phyloP scores from a whole-genome alignment of 1,140 invertebrate species.

The Harpegnathos saltator region DNA sequence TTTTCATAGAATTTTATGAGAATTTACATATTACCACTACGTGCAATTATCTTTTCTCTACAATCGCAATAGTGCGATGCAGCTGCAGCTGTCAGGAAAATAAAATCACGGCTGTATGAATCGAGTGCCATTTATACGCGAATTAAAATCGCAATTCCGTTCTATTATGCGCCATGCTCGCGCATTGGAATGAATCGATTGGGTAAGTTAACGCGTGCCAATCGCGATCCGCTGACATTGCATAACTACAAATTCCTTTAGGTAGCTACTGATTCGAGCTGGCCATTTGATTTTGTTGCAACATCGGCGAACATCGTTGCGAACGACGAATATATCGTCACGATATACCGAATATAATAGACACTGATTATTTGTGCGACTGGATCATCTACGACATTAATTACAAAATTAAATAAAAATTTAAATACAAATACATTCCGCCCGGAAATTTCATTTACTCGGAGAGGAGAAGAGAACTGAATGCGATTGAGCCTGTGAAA shows the following conservation, averaged over 20 bases:
- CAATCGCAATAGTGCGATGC: background rate
- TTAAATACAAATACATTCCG: background rate
- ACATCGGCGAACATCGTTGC: conserved; percentile 13
- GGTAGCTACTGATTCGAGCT: background rate
- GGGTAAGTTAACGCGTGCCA: conserved; percentile 1
- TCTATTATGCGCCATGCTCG: background rate
- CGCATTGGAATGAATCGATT: conserved; percentile 27
- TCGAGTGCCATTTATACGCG: background rate
- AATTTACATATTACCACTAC: no score
- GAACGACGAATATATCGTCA: background rate
- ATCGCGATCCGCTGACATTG: conserved; percentile 55
- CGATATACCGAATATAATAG: background rate
- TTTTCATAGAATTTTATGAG: no score
- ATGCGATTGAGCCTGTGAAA: background rate
- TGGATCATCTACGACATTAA: background rate
- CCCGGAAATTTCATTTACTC: conserved; percentile 15
- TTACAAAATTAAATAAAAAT: background rate
- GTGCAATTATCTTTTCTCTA: background rate
- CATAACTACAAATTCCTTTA: conserved; percentile 68
- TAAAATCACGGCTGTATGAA: background rate
- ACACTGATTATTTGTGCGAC: background rate
- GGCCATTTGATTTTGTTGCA: conserved; percentile 32
- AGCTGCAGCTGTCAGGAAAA: background rate
- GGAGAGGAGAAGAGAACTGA: background rate
- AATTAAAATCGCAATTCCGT: conserved; percentile 13